Evolutionary conservation across 2,888 invertebrate species (phyloP), one percentile per base, ranked within the genome.

Genomic region (Pinctada fucata): DNA sequence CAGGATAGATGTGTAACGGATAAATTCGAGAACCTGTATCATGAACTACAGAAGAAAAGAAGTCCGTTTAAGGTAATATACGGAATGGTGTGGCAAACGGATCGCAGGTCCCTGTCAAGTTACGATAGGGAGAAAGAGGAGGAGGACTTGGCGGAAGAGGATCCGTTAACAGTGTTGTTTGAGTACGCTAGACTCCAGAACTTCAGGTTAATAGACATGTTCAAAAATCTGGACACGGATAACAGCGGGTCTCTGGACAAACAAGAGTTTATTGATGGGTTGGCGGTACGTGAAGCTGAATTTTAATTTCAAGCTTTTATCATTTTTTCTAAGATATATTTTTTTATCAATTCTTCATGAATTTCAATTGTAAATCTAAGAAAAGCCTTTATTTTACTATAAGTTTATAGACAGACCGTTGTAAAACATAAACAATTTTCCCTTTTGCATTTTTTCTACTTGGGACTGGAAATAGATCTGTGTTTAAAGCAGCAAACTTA

Each of bases 111-210:
- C 2, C 68, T 86, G 8, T 82, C 82, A 4, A 81, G 82, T 65
- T 71, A 82, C 78, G 86, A 86, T 70, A 52, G 76, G 8, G 72
- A 79, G 3, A 83, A 85, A 63, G 84, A 85, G 48, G 86, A 86
- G 16, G 65, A 80, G 6, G 83, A 83, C 8, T 76, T 86, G 2
- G 50, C 85, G 45, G 84, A 85, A 31, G 84, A 85, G 73, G 84
- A 86, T 48, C 85, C 86, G 2, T 81, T 84, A 50, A 81, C 71
- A 63, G 86, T 86, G 6, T 70, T 86, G n/a, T 84, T 86, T 83
- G 85, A 86, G 78, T 84, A 85, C 76, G 83, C 85, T 79, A 70
- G 84, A 52, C 58, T 85, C 68, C 82, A 85, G 72, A 83, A 84
- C 65, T 80, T 86, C 45, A 67, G 85, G 51, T 63, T 86, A 47